A percentile compares a stretch with the other conserved stretches of the same genome.
Conservation (phyloP, 1,140 invertebrate species). For the Aphelinus atriplicis region DNA sequence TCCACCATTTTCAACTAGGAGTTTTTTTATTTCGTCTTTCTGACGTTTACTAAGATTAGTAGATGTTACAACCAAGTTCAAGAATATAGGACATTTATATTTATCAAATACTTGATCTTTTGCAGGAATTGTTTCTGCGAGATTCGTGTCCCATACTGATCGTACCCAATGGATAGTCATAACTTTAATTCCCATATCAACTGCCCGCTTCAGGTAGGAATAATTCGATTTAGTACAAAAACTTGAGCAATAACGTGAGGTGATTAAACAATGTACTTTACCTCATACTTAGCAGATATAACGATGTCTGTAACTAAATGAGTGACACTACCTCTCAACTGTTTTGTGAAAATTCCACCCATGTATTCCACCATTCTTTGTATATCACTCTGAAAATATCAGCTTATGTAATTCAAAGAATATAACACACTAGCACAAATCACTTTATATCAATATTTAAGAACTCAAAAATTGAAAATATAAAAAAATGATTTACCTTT, state of each 20-base stretch:
- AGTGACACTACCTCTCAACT: constrained; percentile 78
- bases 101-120: constrained; percentile 73
- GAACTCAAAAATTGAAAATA: constrained; percentile 15
- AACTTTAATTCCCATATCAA: constrained; percentile 75
- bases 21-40: constrained; percentile 75
- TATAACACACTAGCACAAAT: neutral
- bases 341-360: constrained; percentile 80
- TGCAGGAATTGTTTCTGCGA: constrained; percentile 71
- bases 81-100: constrained; percentile 81
- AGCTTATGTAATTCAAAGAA: constrained; percentile 15
- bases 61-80: constrained; percentile 80
- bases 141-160: constrained; percentile 79
- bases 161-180: constrained; percentile 84
- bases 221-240: constrained; percentile 5
- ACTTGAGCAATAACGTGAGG: no score
- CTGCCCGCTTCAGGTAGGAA: constrained; percentile 72
- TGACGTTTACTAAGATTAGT: constrained; percentile 76
- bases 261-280: constrained; percentile 54
- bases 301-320: constrained; percentile 84
- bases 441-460: neutral
- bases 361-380: constrained; percentile 80
- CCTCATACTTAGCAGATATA: constrained; percentile 79
- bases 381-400: constrained; percentile 70
- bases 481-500: constrained; percentile 67
- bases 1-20: constrained; percentile 81